Percentiles rank a stretch among this genome's conserved stretches.
Conservation (phyloP, 2,797 vertebrate genomes). For the Acrossocheilus wenchowensis region DNA sequence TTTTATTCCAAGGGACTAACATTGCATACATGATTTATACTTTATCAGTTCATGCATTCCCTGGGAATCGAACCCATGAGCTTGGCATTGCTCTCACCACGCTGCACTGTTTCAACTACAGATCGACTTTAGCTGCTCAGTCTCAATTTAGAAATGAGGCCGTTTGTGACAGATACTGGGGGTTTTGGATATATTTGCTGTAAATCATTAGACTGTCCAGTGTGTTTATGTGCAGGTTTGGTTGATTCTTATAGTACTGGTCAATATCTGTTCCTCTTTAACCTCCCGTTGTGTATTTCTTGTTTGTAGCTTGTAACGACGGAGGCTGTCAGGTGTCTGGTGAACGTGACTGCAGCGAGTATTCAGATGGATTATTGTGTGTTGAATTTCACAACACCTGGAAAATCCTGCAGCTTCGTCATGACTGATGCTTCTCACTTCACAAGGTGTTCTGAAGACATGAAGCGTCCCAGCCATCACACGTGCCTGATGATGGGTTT, state of each 20-base stretch:
- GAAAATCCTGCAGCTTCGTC: constrained; percentile 80
- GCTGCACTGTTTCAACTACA: background rate
- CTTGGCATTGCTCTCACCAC: background rate
- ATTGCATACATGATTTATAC: background rate
- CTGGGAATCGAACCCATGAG: background rate
- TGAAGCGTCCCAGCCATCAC: constrained; percentile 60
- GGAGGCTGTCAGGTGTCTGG: constrained; percentile 74
- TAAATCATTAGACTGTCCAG: background rate
- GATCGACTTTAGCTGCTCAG: no score
- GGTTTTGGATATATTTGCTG: background rate
- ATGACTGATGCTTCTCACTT: constrained; percentile 40
- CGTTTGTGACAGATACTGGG: background rate
- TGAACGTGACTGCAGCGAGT: constrained; percentile 76
- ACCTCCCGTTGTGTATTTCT: constrained; percentile 2
- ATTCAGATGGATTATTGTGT: constrained; percentile 63
- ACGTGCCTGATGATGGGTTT: constrained; percentile 75
- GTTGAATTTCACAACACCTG: constrained; percentile 74
- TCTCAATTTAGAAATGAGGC: background rate
- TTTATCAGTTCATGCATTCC: background rate
- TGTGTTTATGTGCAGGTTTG: background rate
- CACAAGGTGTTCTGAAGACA: constrained; percentile 67
- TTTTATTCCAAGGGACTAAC: background rate
- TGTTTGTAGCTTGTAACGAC: constrained; percentile 65
- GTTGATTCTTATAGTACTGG: background rate
- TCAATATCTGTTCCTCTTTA: background rate